Conservation (phyloP, 2,113 vertebrate species). For the Antigone vipio region DNA sequence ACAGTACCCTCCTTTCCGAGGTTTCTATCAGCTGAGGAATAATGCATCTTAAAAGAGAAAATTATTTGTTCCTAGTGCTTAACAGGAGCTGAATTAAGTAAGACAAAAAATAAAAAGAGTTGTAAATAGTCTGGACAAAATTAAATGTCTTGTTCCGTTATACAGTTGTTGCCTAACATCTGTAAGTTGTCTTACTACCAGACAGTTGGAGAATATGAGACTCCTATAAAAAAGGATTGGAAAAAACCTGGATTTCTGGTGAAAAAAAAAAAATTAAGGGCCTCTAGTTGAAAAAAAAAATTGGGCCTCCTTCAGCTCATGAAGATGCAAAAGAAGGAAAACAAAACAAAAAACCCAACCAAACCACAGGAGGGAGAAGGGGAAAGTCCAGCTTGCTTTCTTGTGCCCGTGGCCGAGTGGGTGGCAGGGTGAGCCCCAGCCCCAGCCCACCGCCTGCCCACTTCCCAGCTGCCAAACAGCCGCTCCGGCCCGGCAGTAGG, state of each 20-base stretch:
- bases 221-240: background rate
- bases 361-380: background rate
- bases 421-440: background rate
- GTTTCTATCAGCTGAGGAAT: background rate
- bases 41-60: background rate
- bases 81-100: background rate
- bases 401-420: background rate
- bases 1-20: background rate
- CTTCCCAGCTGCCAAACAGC: background rate
- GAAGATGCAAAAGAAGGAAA: background rate
- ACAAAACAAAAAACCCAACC: background rate
- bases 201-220: background rate
- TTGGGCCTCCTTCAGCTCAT: background rate
- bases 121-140: slow-evolving; percentile 7
- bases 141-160: background rate
- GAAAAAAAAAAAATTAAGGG: background rate
- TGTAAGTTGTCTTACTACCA: background rate
- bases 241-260: background rate
- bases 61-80: background rate
- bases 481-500: background rate
- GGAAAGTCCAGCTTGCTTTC: background rate
- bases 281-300: background rate
- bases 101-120: background rate
- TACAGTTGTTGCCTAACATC: background rate
- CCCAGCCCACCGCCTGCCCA: background rate